A percentile compares a stretch with the other conserved stretches of the same genome.
phyloP scores from a whole-genome alignment of 23 tunicate genomes.

The Phallusia fumigata region DNA sequence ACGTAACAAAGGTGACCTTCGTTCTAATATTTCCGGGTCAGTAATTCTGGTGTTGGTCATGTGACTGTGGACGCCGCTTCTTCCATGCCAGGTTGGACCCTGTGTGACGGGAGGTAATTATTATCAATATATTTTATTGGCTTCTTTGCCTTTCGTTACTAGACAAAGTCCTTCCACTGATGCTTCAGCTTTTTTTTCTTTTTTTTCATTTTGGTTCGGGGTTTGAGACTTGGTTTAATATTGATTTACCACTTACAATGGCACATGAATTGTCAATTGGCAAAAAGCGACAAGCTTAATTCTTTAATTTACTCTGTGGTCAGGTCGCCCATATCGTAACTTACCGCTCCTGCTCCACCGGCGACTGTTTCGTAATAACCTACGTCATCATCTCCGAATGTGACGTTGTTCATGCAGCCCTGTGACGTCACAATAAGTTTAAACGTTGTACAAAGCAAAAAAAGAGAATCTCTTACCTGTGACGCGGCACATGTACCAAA shows the following conservation, averaged over 20 bases:
- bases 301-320: no score
- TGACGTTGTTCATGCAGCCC: slow-evolving; percentile 98
- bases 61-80: slow-evolving; percentile 94
- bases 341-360: slow-evolving; percentile 98
- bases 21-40: slow-evolving; percentile 91
- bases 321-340: slow-evolving; percentile 9
- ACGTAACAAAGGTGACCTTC: slow-evolving; percentile 35
- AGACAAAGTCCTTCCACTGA: no score
- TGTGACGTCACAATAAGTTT: neutral
- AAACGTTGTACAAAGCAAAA: neutral
- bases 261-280: no score
- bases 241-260: no score
- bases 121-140: no score
- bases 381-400: slow-evolving; percentile 87
- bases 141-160: no score
- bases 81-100: slow-evolving; percentile 97
- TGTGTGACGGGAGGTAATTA: neutral
- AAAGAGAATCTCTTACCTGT: slow-evolving; percentile 35
- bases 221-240: no score
- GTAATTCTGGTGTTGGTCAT: slow-evolving; percentile 99
- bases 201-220: neutral
- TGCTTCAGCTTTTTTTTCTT: no score
- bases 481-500: slow-evolving; percentile 86
- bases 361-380: slow-evolving; percentile 99
- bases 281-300: no score